Evolutionary conservation across 2,888 invertebrate species (phyloP).

Genomic region (Drosophila testacea): DNA sequence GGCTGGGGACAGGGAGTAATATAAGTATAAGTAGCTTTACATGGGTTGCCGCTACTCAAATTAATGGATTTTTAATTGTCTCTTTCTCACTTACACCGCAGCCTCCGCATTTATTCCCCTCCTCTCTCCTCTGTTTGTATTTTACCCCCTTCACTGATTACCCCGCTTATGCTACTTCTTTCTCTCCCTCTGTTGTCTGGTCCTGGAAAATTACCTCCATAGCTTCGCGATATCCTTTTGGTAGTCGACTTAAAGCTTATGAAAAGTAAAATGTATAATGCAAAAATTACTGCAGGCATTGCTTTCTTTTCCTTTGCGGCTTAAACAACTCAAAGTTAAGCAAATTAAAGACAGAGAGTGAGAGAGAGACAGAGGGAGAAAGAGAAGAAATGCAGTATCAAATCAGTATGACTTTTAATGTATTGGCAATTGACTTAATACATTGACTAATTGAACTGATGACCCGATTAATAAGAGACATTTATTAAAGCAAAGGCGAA

Average conservation of each 20-base stretch:
- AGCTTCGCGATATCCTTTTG: slow-evolving; percentile 35
- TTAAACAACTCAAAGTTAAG: slow-evolving; percentile 1
- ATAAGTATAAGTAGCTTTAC: slow-evolving; percentile 75
- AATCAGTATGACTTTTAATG: slow-evolving; percentile 13
- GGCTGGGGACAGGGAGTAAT: slow-evolving; percentile 13
- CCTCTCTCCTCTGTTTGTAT: neutral
- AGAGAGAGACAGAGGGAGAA: neutral
- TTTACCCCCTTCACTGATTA: slow-evolving; percentile 7
- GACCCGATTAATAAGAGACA: slow-evolving; percentile 4
- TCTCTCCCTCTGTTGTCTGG: slow-evolving; percentile 17
- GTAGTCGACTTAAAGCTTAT: slow-evolving; percentile 54
- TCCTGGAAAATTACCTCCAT: slow-evolving; percentile 63
- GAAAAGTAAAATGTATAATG: slow-evolving; percentile 57
- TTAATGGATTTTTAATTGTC: slow-evolving; percentile 84
- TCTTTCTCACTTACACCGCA: slow-evolving; percentile 74
- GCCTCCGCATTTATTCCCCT: slow-evolving; percentile 13
- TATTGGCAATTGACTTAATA: slow-evolving; percentile 15
- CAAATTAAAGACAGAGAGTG: neutral
- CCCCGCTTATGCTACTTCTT: neutral
- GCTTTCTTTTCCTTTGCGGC: slow-evolving; percentile 8
- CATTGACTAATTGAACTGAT: slow-evolving; percentile 22
- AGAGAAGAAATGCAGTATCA: neutral
- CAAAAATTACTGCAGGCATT: slow-evolving; percentile 19
- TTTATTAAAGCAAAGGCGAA: neutral
- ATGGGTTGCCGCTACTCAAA: slow-evolving; percentile 76